Conservation (phyloP, 2,797 vertebrate genomes). For the Phalloptychus januarius region DNA sequence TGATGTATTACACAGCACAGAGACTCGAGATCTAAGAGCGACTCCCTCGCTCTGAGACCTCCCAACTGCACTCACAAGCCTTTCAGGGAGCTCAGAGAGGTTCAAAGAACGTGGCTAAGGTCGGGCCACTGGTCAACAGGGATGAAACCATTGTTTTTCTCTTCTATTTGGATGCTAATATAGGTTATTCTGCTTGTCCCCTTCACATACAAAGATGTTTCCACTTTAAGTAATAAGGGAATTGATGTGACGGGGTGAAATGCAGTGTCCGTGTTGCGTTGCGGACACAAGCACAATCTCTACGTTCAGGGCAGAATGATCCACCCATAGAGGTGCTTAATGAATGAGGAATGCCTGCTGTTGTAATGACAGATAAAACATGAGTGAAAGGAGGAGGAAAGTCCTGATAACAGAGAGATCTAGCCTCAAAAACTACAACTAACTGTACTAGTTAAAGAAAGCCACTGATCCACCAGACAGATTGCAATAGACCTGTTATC, state of each 20-base stretch:
- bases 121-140: constrained; percentile 38
- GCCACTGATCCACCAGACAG: background rate
- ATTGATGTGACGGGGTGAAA: background rate
- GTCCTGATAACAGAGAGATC: background rate
- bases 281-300: constrained; percentile 13
- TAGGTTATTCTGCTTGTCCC: constrained; percentile 42
- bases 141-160: constrained; percentile 27
- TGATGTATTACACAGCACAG: constrained; percentile 47
- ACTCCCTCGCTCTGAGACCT: constrained; percentile 38
- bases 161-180: constrained; percentile 64
- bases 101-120: constrained; percentile 49
- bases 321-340: constrained; percentile 1
- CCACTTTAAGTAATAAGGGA: constrained; percentile 25
- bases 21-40: constrained; percentile 46
- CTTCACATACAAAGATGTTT: constrained; percentile 50
- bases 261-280: background rate
- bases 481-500: background rate
- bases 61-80: constrained; percentile 39
- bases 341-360: background rate
- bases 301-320: constrained; percentile 1
- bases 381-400: background rate
- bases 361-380: constrained; percentile 3
- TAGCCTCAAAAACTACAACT: background rate
- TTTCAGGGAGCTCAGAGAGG: constrained; percentile 39
- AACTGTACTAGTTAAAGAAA: background rate